Percentiles rank a stretch among this genome's conserved stretches.
Conservation (phyloP, 2,797 vertebrate species). For the Lycodopsis pacificus region DNA sequence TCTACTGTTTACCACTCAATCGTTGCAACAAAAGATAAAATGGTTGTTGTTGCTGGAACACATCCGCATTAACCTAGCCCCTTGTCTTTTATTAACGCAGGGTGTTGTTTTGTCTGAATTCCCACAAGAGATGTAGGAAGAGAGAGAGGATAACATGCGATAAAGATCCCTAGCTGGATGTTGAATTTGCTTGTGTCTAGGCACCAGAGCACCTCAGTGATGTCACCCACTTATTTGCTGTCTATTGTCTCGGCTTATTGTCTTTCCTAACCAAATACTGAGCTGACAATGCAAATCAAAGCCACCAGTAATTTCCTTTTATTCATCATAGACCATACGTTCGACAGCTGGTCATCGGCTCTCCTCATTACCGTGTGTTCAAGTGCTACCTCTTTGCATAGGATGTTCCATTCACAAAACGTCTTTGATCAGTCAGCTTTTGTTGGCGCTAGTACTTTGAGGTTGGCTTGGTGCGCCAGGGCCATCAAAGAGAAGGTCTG, state of each 20-base stretch:
- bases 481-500: slow-evolving; percentile 20
- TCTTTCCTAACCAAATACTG: neutral
- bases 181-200: neutral
- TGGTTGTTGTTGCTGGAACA: neutral
- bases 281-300: slow-evolving; percentile 15
- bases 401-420: slow-evolving; percentile 1
- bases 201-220: neutral
- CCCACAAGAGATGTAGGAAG: neutral
- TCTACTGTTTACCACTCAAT: neutral
- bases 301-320: slow-evolving; percentile 20
- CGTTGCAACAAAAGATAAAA: neutral
- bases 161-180: neutral
- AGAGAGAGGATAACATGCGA: neutral
- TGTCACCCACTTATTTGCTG: neutral
- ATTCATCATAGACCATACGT: neutral
- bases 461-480: neutral
- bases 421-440: slow-evolving; percentile 47
- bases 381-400: slow-evolving; percentile 25
- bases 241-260: neutral
- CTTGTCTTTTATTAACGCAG: neutral
- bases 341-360: slow-evolving; percentile 33
- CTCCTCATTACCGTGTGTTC: slow-evolving; percentile 27
- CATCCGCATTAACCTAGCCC: neutral
- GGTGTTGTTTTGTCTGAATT: neutral
- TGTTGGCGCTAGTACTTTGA: slow-evolving; percentile 27